Conservation (phyloP, 2,888 invertebrate species). For the Drosophila yooni region DNA sequence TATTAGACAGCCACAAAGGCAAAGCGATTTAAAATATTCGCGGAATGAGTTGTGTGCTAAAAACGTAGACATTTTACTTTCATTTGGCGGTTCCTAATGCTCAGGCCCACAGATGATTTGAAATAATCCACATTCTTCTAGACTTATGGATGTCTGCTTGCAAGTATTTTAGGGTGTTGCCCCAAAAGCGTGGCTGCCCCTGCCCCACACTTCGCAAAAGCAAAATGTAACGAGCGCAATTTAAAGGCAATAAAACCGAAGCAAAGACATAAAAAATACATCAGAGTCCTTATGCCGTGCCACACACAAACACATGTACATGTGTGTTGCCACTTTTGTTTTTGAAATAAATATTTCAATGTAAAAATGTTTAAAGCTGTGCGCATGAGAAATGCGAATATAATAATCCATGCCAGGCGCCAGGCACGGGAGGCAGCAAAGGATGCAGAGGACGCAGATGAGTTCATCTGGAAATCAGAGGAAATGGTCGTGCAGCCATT, state of each 20-base stretch:
- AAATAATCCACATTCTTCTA: conserved; percentile 40
- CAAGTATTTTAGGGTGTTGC: conserved; percentile 19
- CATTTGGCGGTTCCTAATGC: conserved; percentile 12
- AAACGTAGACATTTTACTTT: conserved; percentile 14
- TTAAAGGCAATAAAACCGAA: conserved; percentile 73
- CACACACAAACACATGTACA: not conserved
- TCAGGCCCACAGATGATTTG: conserved; percentile 27
- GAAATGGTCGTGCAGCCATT: conserved; percentile 70
- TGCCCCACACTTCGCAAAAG: not conserved
- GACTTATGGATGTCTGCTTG: conserved; percentile 23
- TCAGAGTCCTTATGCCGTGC: conserved; percentile 54
- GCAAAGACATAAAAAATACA: conserved; percentile 74
- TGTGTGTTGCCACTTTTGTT: conserved; percentile 31
- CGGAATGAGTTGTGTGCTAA: conserved; percentile 12
- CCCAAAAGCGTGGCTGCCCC: conserved; percentile 4
- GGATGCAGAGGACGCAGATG: conserved; percentile 30
- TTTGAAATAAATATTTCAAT: conserved; percentile 60
- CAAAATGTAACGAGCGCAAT: conserved; percentile 70
- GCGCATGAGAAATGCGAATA: conserved; percentile 74
- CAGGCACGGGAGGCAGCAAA: conserved; percentile 27
- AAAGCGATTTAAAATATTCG: conserved; percentile 10
- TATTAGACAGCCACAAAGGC: not conserved
- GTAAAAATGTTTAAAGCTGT: conserved; percentile 56
- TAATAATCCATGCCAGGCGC: conserved; percentile 67
- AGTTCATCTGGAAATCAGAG: conserved; percentile 67